Evolutionary conservation across 2,888 invertebrate genomes (phyloP).

Genomic region (Drosophila incognita): DNA sequence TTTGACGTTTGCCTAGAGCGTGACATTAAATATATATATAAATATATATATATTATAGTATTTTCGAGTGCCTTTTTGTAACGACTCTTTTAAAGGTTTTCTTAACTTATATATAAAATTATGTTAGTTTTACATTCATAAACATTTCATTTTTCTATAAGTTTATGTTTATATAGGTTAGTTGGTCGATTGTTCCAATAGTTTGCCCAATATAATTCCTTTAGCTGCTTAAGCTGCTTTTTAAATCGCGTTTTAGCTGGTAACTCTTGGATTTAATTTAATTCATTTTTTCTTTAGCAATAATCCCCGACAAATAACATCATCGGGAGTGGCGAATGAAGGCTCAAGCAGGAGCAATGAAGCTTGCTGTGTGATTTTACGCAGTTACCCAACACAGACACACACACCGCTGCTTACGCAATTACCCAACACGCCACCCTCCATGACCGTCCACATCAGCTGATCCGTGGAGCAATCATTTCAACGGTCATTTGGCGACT

Average conservation of each 20-base stretch:
- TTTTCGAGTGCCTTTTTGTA: too few relatives aligned
- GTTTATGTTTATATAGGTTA: neutral
- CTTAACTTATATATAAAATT: too few relatives aligned
- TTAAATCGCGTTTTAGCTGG: conserved; percentile 40
- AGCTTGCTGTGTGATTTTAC: conserved; percentile 55
- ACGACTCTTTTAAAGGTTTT: too few relatives aligned
- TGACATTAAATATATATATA: neutral
- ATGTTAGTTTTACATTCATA: too few relatives aligned
- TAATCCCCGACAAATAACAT: conserved; percentile 68
- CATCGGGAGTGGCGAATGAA: neutral
- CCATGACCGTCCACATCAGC: conserved; percentile 6
- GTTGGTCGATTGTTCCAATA: neutral
- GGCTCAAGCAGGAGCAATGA: conserved; percentile 53
- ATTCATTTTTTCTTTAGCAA: conserved; percentile 75
- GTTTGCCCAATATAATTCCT: neutral
- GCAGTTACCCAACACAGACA: conserved; percentile 31
- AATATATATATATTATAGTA: too few relatives aligned
- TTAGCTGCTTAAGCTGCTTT: conserved; percentile 59
- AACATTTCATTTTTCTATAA: neutral
- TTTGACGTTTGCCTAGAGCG: neutral
- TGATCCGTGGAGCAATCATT: conserved; percentile 72
- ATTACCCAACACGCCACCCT: neutral
- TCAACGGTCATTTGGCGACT: conserved; percentile 76
- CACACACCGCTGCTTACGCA: neutral
- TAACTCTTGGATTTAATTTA: conserved; percentile 74